phyloP scores from a whole-genome alignment of 2,113 vertebrate genomes.

The Colinus virginianus region DNA sequence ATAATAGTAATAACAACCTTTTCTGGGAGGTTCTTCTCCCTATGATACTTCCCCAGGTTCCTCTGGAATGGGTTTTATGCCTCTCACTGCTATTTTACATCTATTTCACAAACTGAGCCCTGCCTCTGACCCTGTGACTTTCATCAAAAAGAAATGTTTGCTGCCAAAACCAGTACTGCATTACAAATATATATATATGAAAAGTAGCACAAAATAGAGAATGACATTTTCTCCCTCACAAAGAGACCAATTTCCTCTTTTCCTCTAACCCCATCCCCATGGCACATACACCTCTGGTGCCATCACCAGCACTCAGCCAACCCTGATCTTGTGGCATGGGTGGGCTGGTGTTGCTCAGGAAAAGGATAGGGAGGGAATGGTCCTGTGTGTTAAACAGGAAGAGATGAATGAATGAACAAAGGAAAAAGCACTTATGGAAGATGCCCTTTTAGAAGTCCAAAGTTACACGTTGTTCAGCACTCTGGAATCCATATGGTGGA shows the following conservation, averaged over 20 bases:
- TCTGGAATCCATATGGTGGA: not conserved
- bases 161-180: constrained; percentile 29
- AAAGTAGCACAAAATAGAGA: constrained; percentile 66
- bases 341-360: not conserved
- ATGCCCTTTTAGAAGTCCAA: not conserved
- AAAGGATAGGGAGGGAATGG: not conserved
- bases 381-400: not conserved
- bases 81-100: not conserved
- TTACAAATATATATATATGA: constrained; percentile 41
- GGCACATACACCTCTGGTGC: constrained; percentile 12
- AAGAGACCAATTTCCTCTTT: constrained; percentile 59
- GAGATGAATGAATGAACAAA: not conserved
- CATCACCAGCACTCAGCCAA: not conserved
- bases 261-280: constrained; percentile 4
- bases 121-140: constrained; percentile 31
- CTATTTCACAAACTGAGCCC: rapidly evolving
- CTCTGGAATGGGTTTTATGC: rapidly evolving
- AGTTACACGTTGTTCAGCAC: not conserved
- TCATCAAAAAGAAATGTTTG: not conserved
- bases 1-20: not conserved
- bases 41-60: not conserved
- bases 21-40: rapidly evolving
- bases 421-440: not conserved
- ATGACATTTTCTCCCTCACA: constrained; percentile 63
- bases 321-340: not conserved